These are phyloP conservation scores for Platygyra sinensis DNA, from an alignment of 64 coral and sea anemone species.

Conservation along the genomic window DNA sequence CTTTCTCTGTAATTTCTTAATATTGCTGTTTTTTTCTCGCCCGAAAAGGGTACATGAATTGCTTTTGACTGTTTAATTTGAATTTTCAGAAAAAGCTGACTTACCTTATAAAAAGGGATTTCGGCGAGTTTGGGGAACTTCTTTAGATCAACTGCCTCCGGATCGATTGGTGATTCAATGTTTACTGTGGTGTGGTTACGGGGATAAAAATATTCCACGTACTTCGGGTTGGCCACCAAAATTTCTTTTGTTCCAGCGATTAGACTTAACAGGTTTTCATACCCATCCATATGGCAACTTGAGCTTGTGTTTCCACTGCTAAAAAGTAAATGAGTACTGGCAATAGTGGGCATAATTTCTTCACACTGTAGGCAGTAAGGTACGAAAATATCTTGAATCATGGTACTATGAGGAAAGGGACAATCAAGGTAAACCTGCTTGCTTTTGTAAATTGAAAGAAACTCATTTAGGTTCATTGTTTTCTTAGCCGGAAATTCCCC, in stretches of 20 bases:
- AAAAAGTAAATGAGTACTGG: conserved; percentile 88
- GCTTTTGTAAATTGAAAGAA: conserved; percentile 88
- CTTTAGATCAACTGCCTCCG: conserved; percentile 85
- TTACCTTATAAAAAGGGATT: conserved; percentile 92
- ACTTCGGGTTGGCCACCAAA: conserved; percentile 75
- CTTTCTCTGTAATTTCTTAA: neutral
- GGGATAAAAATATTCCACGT: conserved; percentile 72
- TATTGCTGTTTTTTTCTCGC: no score
- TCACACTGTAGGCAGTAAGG: conserved; percentile 94
- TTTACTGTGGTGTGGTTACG: conserved; percentile 80
- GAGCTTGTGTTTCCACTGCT: conserved; percentile 97
- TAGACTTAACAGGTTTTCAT: conserved; percentile 91
- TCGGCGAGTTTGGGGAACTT: conserved; percentile 88
- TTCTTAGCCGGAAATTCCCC: conserved; percentile 85
- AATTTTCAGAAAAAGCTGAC: neutral
- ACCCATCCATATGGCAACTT: conserved; percentile 91
- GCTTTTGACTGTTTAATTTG: neutral
- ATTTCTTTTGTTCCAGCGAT: conserved; percentile 88
- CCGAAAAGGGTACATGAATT: neutral
- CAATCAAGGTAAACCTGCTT: conserved; percentile 93
- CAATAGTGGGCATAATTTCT: conserved; percentile 66
- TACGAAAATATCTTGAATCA: conserved; percentile 87
- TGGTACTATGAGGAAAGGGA: conserved; percentile 89
- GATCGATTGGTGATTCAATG: conserved; percentile 89
- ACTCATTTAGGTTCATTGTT: conserved; percentile 90